phyloP scores from a whole-genome alignment of 2,113 vertebrate species.

The Hemichromis elongatus region DNA sequence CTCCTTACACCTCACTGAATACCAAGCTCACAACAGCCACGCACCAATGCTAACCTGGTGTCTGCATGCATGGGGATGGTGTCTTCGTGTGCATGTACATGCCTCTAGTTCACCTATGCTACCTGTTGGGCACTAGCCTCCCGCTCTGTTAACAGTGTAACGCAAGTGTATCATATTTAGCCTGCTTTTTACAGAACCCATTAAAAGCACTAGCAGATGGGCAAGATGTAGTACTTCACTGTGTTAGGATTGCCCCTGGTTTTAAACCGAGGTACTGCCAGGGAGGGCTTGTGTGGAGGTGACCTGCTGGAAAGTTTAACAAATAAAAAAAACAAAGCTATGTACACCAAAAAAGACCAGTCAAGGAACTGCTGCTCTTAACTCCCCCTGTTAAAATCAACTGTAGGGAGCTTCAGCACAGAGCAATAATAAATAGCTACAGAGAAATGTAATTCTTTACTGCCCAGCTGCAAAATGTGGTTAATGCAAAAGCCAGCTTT shows the following conservation, averaged over 20 bases:
- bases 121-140: neutral
- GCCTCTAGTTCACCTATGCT: neutral
- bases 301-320: slow-evolving; percentile 17
- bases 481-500: neutral
- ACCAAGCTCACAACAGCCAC: slow-evolving; percentile 4
- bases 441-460: slow-evolving; percentile 12
- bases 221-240: slow-evolving; percentile 3
- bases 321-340: neutral
- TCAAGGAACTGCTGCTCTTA: slow-evolving; percentile 45
- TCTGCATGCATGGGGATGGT: neutral
- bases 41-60: neutral
- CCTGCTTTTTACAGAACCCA: neutral
- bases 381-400: slow-evolving; percentile 39
- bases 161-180: slow-evolving; percentile 29
- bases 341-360: slow-evolving; percentile 9
- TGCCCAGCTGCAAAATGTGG: slow-evolving; percentile 21
- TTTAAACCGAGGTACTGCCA: slow-evolving; percentile 22
- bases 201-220: neutral
- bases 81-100: neutral
- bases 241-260: slow-evolving; percentile 4
- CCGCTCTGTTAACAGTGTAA: neutral
- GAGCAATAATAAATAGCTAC: neutral
- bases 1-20: slow-evolving; percentile 12
- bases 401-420: slow-evolving; percentile 12
- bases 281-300: neutral